Percentiles rank a stretch among this genome's conserved stretches.
phyloP scores from a whole-genome alignment of 2,113 vertebrate genomes.

The Nipponia nippon region DNA sequence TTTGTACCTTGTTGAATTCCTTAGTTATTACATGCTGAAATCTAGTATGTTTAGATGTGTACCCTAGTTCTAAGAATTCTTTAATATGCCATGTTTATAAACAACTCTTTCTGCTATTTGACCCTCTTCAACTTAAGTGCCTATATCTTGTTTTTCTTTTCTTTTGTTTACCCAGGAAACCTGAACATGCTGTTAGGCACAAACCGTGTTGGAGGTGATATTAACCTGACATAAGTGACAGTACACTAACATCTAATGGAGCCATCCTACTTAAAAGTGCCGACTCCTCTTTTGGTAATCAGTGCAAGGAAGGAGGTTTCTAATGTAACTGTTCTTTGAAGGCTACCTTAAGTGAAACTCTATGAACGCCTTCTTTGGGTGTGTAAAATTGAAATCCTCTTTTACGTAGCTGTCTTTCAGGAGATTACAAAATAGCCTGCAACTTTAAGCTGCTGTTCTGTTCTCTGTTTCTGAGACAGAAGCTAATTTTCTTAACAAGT shows the following conservation, averaged over 20 bases:
- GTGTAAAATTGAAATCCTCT: neutral
- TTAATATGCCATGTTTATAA: neutral
- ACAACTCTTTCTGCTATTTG: neutral
- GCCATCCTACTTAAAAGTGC: neutral
- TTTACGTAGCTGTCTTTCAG: neutral
- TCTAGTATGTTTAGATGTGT: neutral
- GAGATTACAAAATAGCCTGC: neutral
- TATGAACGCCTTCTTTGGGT: neutral
- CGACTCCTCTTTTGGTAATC: neutral
- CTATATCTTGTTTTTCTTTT: neutral
- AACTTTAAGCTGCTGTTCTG: neutral
- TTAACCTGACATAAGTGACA: accelerated
- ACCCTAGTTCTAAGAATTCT: neutral
- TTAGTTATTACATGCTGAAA: neutral
- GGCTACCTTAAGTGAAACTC: neutral
- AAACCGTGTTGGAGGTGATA: neutral
- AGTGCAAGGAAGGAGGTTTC: neutral
- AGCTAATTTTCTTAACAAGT: neutral
- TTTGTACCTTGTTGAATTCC: constrained; percentile 14
- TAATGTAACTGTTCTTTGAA: neutral
- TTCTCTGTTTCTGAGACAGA: neutral
- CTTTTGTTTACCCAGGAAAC: neutral
- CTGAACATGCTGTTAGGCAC: neutral
- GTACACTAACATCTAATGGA: neutral
- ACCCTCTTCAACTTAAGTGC: neutral